These are phyloP conservation scores for Thecocarcelia acutangulata DNA, from an alignment of 2,888 invertebrate species.

Conservation along the genomic window DNA sequence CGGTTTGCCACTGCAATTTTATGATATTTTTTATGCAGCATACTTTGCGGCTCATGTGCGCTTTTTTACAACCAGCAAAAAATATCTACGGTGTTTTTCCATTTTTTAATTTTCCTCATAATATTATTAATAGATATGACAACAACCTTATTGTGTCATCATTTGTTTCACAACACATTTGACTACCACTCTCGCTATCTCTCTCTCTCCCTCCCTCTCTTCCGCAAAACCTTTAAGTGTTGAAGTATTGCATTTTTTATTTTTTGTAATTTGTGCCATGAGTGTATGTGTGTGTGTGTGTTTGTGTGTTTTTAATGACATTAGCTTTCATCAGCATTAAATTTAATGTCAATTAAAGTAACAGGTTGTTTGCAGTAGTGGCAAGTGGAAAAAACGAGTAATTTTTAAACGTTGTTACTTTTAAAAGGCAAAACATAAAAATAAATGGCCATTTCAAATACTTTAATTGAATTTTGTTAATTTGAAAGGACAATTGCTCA, in stretches of 20 bases:
- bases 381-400: constrained; percentile 32
- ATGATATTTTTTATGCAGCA: constrained; percentile 66
- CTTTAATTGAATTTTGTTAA: constrained; percentile 46
- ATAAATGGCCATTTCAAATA: constrained; percentile 43
- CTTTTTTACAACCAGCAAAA: constrained; percentile 38
- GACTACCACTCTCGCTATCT: not conserved
- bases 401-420: constrained; percentile 37
- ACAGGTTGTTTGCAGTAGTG: constrained; percentile 62
- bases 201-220: too few relatives aligned
- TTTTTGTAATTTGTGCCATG: constrained; percentile 28
- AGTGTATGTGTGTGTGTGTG: constrained; percentile 23
- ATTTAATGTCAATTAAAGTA: constrained; percentile 70
- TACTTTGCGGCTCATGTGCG: constrained; percentile 67
- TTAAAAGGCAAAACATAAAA: not conserved
- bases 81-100: constrained; percentile 5
- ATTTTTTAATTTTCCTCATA: constrained; percentile 36
- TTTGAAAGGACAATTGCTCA: constrained; percentile 11
- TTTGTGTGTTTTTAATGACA: constrained; percentile 66
- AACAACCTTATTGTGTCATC: constrained; percentile 68
- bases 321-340: constrained; percentile 71
- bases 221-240: constrained; percentile 12
- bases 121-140: constrained; percentile 69
- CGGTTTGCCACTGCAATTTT: constrained; percentile 70
- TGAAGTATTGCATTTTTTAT: constrained; percentile 31
- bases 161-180: constrained; percentile 55